These are phyloP conservation scores for Drosophila gunungcola DNA, from an alignment of 1,140 invertebrate genomes.

Conservation along the genomic window DNA sequence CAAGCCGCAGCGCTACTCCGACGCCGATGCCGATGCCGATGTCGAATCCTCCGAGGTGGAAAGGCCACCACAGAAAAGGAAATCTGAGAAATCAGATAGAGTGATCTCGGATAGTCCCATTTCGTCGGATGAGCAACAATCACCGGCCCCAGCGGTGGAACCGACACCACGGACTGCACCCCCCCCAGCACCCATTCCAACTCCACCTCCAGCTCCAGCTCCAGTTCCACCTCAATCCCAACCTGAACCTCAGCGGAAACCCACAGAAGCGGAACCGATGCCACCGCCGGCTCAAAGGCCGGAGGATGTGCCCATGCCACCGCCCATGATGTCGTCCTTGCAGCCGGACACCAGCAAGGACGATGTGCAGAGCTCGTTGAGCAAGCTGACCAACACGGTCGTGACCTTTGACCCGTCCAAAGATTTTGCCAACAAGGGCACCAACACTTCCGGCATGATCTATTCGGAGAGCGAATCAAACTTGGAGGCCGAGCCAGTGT, in stretches of 20 bases:
- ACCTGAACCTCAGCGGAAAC: not conserved
- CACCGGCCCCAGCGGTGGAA: too few species aligned
- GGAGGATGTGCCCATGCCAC: constrained; percentile 34
- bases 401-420: constrained; percentile 51
- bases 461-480: constrained; percentile 1
- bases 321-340: constrained; percentile 25
- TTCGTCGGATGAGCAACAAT: not conserved
- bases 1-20: not conserved
- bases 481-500: constrained; percentile 1
- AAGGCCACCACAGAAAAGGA: not conserved
- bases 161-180: too few species aligned
- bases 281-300: constrained; percentile 7
- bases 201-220: not conserved
- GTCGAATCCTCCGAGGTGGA: constrained; percentile 11
- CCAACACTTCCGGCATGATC: constrained; percentile 51
- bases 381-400: constrained; percentile 56
- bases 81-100: not conserved
- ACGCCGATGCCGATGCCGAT: not conserved
- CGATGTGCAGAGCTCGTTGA: constrained; percentile 5
- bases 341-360: too few species aligned
- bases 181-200: not conserved
- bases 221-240: not conserved
- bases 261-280: not conserved
- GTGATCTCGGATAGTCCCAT: not conserved
- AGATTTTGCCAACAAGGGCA: constrained; percentile 44